Conservation (phyloP, 2,888 invertebrate species). For the Antitype chi region DNA sequence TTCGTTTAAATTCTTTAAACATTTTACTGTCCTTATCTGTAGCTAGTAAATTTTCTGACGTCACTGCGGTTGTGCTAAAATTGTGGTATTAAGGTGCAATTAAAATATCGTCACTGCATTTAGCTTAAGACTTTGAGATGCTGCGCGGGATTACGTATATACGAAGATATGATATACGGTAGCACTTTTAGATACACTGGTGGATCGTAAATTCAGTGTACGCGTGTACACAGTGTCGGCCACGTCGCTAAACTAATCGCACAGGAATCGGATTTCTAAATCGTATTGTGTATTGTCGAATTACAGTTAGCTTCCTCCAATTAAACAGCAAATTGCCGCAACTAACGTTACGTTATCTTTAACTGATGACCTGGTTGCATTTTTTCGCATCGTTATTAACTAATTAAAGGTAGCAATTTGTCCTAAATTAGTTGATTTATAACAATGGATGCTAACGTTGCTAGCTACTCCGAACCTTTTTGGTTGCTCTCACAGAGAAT, state of each 20-base stretch:
- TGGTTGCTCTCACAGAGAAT: background rate
- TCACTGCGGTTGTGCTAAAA: slow-evolving; percentile 71
- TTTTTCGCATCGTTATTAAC: slow-evolving; percentile 58
- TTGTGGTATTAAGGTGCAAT: slow-evolving; percentile 64
- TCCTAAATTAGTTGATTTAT: background rate
- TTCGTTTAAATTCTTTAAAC: slow-evolving; percentile 56
- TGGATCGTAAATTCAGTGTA: slow-evolving; percentile 36
- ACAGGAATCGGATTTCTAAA: slow-evolving; percentile 73
- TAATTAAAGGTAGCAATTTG: slow-evolving; percentile 31
- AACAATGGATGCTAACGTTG: background rate
- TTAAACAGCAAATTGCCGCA: slow-evolving; percentile 70
- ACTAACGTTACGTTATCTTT: slow-evolving; percentile 68
- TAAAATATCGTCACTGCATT: slow-evolving; percentile 54
- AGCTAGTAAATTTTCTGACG: slow-evolving; percentile 70
- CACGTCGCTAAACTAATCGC: slow-evolving; percentile 64
- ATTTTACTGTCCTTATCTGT: slow-evolving; percentile 55
- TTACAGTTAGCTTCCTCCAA: slow-evolving; percentile 72
- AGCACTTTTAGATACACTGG: slow-evolving; percentile 39
- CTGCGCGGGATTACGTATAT: slow-evolving; percentile 39
- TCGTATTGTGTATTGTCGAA: slow-evolving; percentile 69
- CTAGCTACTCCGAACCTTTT: background rate
- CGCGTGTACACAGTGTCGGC: slow-evolving; percentile 63
- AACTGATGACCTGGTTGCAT: slow-evolving; percentile 68
- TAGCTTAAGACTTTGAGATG: slow-evolving; percentile 57
- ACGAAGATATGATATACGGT: slow-evolving; percentile 36